Evolutionary conservation across 2,797 vertebrate genomes (phyloP).

Genomic region (Botia almorhae): DNA sequence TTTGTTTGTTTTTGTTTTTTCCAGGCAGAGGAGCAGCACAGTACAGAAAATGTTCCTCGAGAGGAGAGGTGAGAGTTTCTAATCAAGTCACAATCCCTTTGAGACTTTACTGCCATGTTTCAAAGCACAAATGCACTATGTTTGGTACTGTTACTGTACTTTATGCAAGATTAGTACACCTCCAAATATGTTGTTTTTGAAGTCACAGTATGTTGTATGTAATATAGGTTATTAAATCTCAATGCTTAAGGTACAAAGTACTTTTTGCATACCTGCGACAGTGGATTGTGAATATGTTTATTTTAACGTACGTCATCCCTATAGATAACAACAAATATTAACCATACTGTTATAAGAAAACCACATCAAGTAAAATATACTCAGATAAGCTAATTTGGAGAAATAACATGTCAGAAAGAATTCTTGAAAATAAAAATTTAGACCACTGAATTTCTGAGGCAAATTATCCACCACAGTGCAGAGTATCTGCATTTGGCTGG

Average conservation of each 20-base stretch:
- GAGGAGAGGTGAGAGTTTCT: constrained; percentile 85
- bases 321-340: background rate
- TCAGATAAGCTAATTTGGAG: no score
- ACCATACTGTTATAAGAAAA: background rate
- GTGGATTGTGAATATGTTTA: background rate
- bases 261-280: no score
- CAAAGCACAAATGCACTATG: background rate
- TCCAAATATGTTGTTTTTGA: background rate
- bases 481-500: no score
- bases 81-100: background rate
- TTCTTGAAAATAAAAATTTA: no score
- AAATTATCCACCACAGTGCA: no score
- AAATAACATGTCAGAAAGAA: no score
- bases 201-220: background rate
- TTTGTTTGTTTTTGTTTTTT: constrained; percentile 56
- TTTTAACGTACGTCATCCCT: background rate
- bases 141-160: background rate
- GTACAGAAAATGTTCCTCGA: constrained; percentile 83
- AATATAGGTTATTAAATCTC: background rate
- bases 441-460: no score
- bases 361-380: no score
- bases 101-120: background rate
- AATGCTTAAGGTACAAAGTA: no score
- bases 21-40: constrained; percentile 88
- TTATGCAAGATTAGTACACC: background rate